Conservation (phyloP, 1,140 invertebrate species). For the Dendroctonus ponderosae region DNA sequence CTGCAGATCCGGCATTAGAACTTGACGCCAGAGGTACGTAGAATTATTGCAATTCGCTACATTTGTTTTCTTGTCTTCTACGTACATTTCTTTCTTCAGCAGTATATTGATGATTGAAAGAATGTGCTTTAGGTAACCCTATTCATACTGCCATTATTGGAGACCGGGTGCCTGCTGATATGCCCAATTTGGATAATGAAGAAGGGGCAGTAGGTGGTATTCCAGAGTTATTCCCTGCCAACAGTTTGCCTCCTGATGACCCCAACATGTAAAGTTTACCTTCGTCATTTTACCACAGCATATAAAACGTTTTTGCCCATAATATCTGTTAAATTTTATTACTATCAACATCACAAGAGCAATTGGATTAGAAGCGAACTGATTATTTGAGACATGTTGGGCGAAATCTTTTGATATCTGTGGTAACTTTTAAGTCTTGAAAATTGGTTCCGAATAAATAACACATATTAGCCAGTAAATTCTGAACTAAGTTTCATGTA, state of each 20-base stretch:
- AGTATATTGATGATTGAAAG: neutral
- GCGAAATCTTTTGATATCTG: too few species aligned
- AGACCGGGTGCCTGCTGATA: slow-evolving; percentile 35
- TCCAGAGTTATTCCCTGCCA: slow-evolving; percentile 37
- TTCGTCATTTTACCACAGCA: neutral
- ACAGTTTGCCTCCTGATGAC: slow-evolving; percentile 40
- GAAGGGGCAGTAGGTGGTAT: slow-evolving; percentile 52
- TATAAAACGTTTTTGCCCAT: too few species aligned
- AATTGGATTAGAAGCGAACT: too few species aligned
- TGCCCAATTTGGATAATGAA: slow-evolving; percentile 45
- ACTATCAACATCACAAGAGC: too few species aligned
- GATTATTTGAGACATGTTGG: too few species aligned
- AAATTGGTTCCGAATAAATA: too few species aligned
- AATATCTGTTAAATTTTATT: too few species aligned
- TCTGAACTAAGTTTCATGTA: too few species aligned
- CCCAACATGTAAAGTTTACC: slow-evolving; percentile 27
- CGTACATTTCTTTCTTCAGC: slow-evolving; percentile 2
- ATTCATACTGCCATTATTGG: slow-evolving; percentile 38
- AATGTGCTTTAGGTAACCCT: slow-evolving; percentile 32
- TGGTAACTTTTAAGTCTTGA: too few species aligned
- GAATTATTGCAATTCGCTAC: slow-evolving; percentile 15
- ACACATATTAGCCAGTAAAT: too few species aligned
- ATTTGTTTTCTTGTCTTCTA: neutral
- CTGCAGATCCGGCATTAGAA: slow-evolving; percentile 78
- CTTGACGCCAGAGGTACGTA: slow-evolving; percentile 61